Percentiles rank a stretch among this genome's conserved stretches.
These are phyloP conservation scores for Reticulitermes speratus DNA, from an alignment of 1,140 invertebrate species.

Conservation along the genomic window DNA sequence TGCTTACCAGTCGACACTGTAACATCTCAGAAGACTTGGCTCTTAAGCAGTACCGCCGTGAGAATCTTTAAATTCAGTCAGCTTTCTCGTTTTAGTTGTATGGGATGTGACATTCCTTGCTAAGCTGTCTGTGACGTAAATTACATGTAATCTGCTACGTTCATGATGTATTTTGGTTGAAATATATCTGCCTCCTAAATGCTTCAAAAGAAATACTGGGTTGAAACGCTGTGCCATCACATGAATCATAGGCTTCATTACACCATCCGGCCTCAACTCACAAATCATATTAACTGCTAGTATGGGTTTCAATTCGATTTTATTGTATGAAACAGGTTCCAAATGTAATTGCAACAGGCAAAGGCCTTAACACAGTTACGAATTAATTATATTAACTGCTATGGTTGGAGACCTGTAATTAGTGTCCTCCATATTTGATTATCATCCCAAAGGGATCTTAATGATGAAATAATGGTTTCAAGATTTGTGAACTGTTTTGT, in stretches of 20 bases:
- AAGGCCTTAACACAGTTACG: background rate
- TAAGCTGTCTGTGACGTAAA: too few species aligned
- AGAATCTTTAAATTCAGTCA: too few species aligned
- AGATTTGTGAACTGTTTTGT: background rate
- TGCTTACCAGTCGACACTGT: too few species aligned
- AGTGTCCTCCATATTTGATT: background rate
- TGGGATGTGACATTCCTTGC: too few species aligned
- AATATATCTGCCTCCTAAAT: too few species aligned
- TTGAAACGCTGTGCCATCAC: background rate
- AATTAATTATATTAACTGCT: background rate
- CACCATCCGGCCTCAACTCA: background rate
- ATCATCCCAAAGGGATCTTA: background rate
- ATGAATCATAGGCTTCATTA: background rate
- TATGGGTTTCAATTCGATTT: conserved; percentile 9
- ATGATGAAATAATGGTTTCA: background rate
- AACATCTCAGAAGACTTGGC: too few species aligned
- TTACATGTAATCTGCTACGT: too few species aligned
- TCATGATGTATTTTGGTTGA: too few species aligned
- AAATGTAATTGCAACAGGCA: conserved; percentile 1
- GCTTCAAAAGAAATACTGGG: too few species aligned
- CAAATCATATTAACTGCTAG: background rate
- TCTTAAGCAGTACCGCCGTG: too few species aligned
- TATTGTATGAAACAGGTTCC: conserved; percentile 1
- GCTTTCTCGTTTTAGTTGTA: too few species aligned
- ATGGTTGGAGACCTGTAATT: background rate